These are phyloP conservation scores for Ectemnius cavifrons DNA, from an alignment of 2,888 invertebrate species.

Conservation along the genomic window DNA sequence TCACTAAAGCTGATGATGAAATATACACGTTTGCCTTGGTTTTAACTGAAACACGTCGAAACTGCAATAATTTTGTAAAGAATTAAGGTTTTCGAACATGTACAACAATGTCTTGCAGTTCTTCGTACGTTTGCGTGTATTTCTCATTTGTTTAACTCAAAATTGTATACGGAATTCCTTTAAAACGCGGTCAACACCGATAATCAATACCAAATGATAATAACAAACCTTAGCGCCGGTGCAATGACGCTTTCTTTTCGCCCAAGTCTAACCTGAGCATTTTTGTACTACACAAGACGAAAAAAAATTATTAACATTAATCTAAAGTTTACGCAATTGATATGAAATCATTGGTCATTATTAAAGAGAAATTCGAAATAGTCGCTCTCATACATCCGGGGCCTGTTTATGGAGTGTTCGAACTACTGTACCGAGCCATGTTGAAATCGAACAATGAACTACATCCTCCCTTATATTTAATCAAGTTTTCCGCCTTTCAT, in stretches of 20 bases:
- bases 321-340: too few relatives aligned
- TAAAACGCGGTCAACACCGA: constrained; percentile 43
- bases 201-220: constrained; percentile 66
- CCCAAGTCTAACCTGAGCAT: constrained; percentile 38
- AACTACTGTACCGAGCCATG: background rate
- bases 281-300: constrained; percentile 12
- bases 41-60: constrained; percentile 5
- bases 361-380: too few relatives aligned
- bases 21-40: constrained; percentile 15
- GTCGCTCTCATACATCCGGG: too few relatives aligned
- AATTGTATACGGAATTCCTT: constrained; percentile 23
- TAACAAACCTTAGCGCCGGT: constrained; percentile 63
- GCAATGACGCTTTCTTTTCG: constrained; percentile 47
- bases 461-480: too few relatives aligned
- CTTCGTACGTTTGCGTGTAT: constrained; percentile 23
- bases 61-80: constrained; percentile 16
- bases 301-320: background rate
- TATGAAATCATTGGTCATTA: too few relatives aligned
- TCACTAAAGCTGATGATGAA: too few relatives aligned
- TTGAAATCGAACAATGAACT: background rate
- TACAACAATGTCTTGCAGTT: constrained; percentile 11
- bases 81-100: constrained; percentile 15
- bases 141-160: constrained; percentile 41
- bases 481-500: too few relatives aligned
- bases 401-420: too few relatives aligned